These are phyloP conservation scores for Galeopterus variegatus DNA, from an alignment of 2,113 vertebrate species.

Conservation along the genomic window DNA sequence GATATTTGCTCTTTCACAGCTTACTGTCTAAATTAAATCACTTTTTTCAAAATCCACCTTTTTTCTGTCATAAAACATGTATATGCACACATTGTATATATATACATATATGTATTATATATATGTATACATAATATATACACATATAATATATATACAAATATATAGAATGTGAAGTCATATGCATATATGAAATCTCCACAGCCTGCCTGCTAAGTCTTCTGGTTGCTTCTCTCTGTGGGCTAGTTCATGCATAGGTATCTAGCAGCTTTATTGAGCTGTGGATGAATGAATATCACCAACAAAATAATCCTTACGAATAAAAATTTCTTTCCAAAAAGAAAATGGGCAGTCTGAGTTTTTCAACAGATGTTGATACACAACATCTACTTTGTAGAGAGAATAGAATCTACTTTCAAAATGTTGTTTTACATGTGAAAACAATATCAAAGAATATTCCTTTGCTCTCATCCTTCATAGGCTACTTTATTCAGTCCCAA, in stretches of 20 bases:
- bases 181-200: not conserved
- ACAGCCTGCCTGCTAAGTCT: not conserved
- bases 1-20: not conserved
- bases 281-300: not conserved
- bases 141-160: not conserved
- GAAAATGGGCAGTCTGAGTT: not conserved
- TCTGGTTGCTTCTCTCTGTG: not conserved
- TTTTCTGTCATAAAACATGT: not conserved
- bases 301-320: not conserved
- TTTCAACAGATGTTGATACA: not conserved
- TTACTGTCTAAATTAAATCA: not conserved
- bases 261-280: not conserved
- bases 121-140: too few species aligned
- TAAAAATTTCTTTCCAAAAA: slow-evolving; percentile 7
- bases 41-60: not conserved
- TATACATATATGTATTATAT: not conserved
- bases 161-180: not conserved
- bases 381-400: not conserved
- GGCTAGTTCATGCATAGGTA: not conserved
- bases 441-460: not conserved
- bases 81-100: not conserved
- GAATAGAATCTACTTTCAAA: not conserved
- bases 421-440: not conserved
- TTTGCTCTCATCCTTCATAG: slow-evolving; percentile 24
- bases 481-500: not conserved